A percentile compares a stretch with the other conserved stretches of the same genome.
Evolutionary conservation across 2,797 vertebrate genomes (phyloP).

Genomic region (Sphenodon punctatus): DNA sequence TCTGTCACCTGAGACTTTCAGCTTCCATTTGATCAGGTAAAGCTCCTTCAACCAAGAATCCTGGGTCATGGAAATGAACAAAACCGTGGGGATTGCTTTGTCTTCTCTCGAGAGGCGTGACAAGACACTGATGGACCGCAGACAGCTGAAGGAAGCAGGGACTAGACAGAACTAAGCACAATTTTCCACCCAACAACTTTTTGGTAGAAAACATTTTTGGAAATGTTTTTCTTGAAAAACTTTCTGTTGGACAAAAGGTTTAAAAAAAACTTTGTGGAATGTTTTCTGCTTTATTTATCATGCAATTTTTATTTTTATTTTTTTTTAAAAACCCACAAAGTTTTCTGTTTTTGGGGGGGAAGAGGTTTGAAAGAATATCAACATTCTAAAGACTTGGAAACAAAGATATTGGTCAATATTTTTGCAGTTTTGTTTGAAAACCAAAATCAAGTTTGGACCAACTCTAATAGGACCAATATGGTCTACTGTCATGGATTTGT

Average conservation of each 20-base stretch:
- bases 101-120: background rate
- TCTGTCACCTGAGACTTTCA: background rate
- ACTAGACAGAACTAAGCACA: background rate
- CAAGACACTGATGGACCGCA: background rate
- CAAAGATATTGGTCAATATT: background rate
- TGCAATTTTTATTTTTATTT: background rate
- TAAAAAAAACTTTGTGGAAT: background rate
- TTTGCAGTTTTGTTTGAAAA: background rate
- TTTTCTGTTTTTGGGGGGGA: too few relatives aligned
- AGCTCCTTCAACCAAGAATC: background rate
- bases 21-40: background rate
- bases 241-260: background rate
- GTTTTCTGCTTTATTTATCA: background rate
- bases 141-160: background rate
- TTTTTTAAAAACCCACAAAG: too few relatives aligned
- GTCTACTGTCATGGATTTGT: background rate
- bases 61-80: background rate
- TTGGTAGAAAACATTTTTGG: too few relatives aligned
- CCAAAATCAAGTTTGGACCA: background rate
- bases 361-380: too few relatives aligned
- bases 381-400: background rate
- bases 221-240: background rate
- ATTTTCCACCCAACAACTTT: background rate
- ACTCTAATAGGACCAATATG: background rate
- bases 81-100: background rate